Evolutionary conservation across 1,140 invertebrate genomes (phyloP).

Genomic region (Planococcus citri): DNA sequence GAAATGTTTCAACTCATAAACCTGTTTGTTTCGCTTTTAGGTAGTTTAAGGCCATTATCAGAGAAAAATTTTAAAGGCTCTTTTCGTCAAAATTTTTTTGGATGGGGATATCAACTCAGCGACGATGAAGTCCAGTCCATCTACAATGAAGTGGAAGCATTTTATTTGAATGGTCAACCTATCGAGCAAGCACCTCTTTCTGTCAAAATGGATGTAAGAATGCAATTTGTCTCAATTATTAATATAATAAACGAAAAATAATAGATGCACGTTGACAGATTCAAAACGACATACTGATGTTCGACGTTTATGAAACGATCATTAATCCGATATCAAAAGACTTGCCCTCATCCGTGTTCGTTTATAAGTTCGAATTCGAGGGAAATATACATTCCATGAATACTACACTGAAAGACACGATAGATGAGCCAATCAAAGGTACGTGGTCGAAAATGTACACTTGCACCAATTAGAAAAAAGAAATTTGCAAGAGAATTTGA

Average conservation of each 20-base stretch:
- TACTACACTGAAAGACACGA: no score
- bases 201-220: background rate
- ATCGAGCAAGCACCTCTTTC: background rate
- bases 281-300: background rate
- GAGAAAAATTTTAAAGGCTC: background rate
- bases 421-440: no score
- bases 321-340: background rate
- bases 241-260: no score
- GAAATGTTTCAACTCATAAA: no score
- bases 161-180: background rate
- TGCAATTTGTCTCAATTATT: no score
- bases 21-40: no score
- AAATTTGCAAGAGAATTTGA: no score
- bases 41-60: background rate
- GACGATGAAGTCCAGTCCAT: background rate
- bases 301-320: background rate
- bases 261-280: no score
- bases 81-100: background rate
- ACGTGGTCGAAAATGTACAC: no score
- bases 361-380: background rate
- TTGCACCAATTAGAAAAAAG: no score
- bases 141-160: background rate
- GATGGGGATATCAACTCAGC: background rate
- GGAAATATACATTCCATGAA: background rate
- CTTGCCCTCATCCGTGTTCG: background rate